These are phyloP conservation scores for Brenthis daphne DNA, from an alignment of 2,888 invertebrate species.

Conservation along the genomic window DNA sequence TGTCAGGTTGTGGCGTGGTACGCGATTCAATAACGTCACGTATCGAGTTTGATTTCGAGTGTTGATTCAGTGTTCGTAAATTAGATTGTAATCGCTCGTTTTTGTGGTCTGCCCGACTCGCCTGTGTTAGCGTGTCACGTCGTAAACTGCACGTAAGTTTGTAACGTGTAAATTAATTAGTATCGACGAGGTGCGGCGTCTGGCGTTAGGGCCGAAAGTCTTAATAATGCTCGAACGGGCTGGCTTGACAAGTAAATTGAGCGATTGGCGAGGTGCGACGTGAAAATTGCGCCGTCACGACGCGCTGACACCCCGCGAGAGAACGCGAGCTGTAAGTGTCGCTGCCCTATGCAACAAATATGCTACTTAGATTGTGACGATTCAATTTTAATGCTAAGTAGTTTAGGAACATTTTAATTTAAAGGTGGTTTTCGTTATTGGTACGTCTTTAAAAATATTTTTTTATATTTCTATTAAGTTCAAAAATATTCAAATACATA, in stretches of 20 bases:
- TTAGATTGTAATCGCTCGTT: conserved; percentile 59
- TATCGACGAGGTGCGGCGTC: conserved; percentile 47
- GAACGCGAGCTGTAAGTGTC: conserved; percentile 31
- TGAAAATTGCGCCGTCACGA: conserved; percentile 66
- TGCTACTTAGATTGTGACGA: neutral
- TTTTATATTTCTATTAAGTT: no score
- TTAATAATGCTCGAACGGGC: conserved; percentile 51
- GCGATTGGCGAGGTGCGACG: conserved; percentile 64
- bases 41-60: conserved; percentile 57
- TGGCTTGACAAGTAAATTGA: conserved; percentile 73
- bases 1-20: conserved; percentile 52
- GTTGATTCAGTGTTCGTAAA: conserved; percentile 60
- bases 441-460: no score
- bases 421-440: no score
- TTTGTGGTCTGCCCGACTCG: conserved; percentile 41
- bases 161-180: conserved; percentile 63
- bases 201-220: conserved; percentile 45
- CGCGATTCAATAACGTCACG: conserved; percentile 53
- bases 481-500: no score
- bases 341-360: conserved; percentile 15
- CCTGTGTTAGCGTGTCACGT: conserved; percentile 21
- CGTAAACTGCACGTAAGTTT: conserved; percentile 30
- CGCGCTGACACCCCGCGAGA: conserved; percentile 52
- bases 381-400: conserved; percentile 11
- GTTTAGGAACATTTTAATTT: neutral